These are phyloP conservation scores for Antechinus stuartii DNA, from an alignment of 2,113 vertebrate genomes.

Conservation along the genomic window DNA sequence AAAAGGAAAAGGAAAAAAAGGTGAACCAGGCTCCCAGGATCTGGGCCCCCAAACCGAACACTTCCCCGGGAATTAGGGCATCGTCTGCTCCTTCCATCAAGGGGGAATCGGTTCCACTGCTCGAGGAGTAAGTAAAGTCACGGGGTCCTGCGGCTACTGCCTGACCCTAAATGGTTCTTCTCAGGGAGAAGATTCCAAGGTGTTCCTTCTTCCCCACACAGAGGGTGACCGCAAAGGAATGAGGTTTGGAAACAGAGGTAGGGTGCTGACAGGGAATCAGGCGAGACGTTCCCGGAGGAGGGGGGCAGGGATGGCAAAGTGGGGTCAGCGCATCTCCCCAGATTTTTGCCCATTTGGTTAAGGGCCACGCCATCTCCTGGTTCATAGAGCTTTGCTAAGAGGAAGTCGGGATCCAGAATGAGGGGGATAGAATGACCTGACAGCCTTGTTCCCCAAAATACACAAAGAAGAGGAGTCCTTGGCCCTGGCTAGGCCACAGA, in stretches of 20 bases:
- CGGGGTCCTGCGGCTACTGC: constrained; percentile 3
- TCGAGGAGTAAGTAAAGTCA: constrained; percentile 23
- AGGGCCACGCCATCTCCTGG: not conserved
- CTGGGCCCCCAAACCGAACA: constrained; percentile 41
- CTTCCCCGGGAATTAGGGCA: constrained; percentile 1
- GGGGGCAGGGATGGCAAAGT: not conserved
- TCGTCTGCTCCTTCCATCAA: constrained; percentile 37
- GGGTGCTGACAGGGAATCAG: constrained; percentile 12
- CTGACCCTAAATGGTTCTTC: constrained; percentile 27
- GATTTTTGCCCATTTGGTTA: not conserved
- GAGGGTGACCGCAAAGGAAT: not conserved
- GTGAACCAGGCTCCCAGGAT: constrained; percentile 31
- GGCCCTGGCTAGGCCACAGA: not conserved
- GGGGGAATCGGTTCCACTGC: constrained; percentile 24
- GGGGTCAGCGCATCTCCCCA: not conserved
- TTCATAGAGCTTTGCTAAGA: not conserved
- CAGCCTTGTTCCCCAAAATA: too few species aligned
- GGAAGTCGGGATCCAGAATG: not conserved
- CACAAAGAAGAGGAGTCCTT: not conserved
- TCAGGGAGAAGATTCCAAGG: constrained; percentile 29
- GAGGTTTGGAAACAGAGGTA: constrained; percentile 40
- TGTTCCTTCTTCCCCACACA: constrained; percentile 9
- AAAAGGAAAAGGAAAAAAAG: constrained; percentile 29
- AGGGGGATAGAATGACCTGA: too few species aligned
- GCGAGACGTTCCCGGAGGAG: constrained; percentile 28